phyloP scores from a whole-genome alignment of 2,797 vertebrate genomes.

The Phrynocephalus forsythii region DNA sequence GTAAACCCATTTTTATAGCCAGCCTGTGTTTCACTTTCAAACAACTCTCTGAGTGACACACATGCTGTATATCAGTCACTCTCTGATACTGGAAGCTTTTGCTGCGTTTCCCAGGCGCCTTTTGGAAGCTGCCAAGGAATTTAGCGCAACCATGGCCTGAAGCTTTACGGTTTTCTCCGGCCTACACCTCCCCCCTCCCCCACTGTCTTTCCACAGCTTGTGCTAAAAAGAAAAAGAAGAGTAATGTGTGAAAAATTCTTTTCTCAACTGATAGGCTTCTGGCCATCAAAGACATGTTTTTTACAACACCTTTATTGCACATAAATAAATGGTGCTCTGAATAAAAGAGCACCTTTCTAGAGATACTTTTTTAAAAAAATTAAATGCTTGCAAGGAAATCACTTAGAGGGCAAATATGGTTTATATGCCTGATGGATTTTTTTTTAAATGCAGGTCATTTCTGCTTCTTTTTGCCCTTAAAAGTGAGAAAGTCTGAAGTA shows the following conservation, averaged over 20 bases:
- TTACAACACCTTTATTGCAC: background rate
- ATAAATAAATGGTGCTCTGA: background rate
- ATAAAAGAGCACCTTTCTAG: too few species aligned
- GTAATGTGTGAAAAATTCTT: background rate
- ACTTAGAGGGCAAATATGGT: constrained; percentile 28
- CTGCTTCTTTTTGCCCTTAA: background rate
- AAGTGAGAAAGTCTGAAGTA: background rate
- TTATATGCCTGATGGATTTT: background rate
- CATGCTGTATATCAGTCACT: constrained; percentile 65
- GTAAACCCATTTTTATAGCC: constrained; percentile 63
- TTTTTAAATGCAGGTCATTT: background rate
- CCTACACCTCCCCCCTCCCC: background rate
- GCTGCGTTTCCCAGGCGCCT: constrained; percentile 61
- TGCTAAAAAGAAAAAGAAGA: constrained; percentile 51
- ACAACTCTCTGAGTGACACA: constrained; percentile 41
- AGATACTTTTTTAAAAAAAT: too few species aligned
- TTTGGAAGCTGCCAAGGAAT: constrained; percentile 66
- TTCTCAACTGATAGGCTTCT: constrained; percentile 2
- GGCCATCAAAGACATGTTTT: background rate
- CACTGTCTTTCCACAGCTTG: constrained; percentile 33
- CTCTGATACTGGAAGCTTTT: constrained; percentile 65
- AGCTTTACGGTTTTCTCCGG: constrained; percentile 44
- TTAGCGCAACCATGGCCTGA: constrained; percentile 47
- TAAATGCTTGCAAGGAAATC: constrained; percentile 37
- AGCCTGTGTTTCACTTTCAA: constrained; percentile 64